These are phyloP conservation scores for Eretmocerus hayati DNA, from an alignment of 2,888 invertebrate genomes.

Conservation along the genomic window DNA sequence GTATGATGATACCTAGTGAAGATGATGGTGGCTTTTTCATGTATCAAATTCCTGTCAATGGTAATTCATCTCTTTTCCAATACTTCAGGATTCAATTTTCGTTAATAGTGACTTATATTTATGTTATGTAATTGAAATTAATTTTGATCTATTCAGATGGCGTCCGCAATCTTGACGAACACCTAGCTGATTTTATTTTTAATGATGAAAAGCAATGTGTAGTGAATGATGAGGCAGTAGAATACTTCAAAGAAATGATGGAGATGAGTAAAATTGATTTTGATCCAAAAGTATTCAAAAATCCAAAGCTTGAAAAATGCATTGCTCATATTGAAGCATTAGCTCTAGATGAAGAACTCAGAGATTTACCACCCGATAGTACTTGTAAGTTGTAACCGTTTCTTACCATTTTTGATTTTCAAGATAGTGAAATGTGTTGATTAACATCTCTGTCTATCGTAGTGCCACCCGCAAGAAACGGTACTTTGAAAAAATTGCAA, in stretches of 20 bases:
- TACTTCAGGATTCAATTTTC: neutral
- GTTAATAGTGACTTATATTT: neutral
- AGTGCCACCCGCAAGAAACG: slow-evolving; percentile 7
- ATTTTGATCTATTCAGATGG: slow-evolving; percentile 15
- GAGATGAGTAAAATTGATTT: slow-evolving; percentile 9
- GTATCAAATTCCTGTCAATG: slow-evolving; percentile 23
- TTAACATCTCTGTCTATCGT: neutral
- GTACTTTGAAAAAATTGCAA: neutral
- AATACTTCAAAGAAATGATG: slow-evolving; percentile 20
- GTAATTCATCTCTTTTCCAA: slow-evolving; percentile 12
- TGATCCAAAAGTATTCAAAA: slow-evolving; percentile 18
- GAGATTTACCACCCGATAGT: slow-evolving; percentile 6
- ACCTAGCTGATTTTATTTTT: slow-evolving; percentile 1
- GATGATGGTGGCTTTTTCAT: slow-evolving; percentile 28
- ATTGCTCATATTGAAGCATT: slow-evolving; percentile 27
- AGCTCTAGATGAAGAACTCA: slow-evolving; percentile 22
- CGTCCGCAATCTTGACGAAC: slow-evolving; percentile 16
- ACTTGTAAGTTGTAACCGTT: slow-evolving; percentile 8
- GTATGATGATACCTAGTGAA: slow-evolving; percentile 23
- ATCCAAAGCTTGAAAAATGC: slow-evolving; percentile 23
- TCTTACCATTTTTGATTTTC: neutral
- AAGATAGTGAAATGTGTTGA: neutral
- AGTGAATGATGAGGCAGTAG: slow-evolving; percentile 17
- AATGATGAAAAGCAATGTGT: slow-evolving; percentile 8
- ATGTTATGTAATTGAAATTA: neutral